Conservation (phyloP, 2,797 vertebrate genomes). For the Catostomus latipinnis region DNA sequence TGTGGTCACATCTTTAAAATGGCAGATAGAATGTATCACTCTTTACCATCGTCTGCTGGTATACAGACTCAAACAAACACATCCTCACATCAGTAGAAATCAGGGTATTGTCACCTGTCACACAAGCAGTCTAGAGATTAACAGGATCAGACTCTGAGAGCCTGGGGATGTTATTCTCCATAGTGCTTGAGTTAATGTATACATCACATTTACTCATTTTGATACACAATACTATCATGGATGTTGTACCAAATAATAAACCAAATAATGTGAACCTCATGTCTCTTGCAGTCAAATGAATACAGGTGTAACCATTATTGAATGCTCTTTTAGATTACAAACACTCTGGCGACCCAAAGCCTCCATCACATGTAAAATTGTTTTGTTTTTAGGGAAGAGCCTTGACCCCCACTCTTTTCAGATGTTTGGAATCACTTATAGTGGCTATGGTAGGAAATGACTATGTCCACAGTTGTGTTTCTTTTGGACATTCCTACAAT, state of each 20-base stretch:
- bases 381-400: too few relatives aligned
- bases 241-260: neutral
- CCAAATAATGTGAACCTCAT: neutral
- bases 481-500: too few relatives aligned
- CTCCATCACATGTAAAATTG: too few relatives aligned
- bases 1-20: slow-evolving; percentile 16
- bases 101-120: slow-evolving; percentile 57
- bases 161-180: slow-evolving; percentile 51
- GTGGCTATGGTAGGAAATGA: too few relatives aligned
- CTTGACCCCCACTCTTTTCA: too few relatives aligned
- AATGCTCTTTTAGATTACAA: neutral
- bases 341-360: neutral
- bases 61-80: slow-evolving; percentile 7
- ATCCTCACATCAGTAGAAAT: slow-evolving; percentile 51
- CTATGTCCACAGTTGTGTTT: too few relatives aligned
- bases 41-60: neutral
- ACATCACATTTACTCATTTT: neutral
- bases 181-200: slow-evolving; percentile 18
- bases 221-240: neutral
- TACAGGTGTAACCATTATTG: neutral
- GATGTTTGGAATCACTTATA: too few relatives aligned
- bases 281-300: neutral
- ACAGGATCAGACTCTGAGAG: slow-evolving; percentile 39
- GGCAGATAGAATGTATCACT: neutral
- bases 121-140: slow-evolving; percentile 50